A percentile compares a stretch with the other conserved stretches of the same genome.
Conservation (phyloP, 92 coral and sea anemone genomes). For the Blastomussa wellsi region DNA sequence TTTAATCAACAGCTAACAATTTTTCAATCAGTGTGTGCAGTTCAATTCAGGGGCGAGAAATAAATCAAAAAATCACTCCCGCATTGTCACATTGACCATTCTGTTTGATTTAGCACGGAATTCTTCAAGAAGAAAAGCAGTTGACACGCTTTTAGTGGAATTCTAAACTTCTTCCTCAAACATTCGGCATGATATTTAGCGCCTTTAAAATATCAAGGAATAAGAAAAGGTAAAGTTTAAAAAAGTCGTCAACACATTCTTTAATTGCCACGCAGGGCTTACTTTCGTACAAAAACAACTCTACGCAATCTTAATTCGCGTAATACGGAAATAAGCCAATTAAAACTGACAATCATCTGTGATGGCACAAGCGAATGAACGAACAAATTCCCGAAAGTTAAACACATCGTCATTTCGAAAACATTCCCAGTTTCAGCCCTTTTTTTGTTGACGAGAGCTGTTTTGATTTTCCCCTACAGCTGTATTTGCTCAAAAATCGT, state of each 20-base stretch:
- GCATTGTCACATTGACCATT: neutral
- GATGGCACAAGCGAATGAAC: neutral
- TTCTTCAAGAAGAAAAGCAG: conserved; percentile 20
- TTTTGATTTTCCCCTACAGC: conserved; percentile 66
- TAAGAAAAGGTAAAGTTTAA: neutral
- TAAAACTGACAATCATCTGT: conserved; percentile 39
- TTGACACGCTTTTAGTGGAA: conserved; percentile 20
- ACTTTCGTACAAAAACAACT: conserved; percentile 26
- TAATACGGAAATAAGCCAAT: conserved; percentile 29
- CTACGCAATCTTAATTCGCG: neutral
- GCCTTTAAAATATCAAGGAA: neutral
- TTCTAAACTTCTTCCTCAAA: conserved; percentile 22
- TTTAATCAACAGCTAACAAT: conserved; percentile 3
- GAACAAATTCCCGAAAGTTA: neutral
- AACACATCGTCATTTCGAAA: neutral
- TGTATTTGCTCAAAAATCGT: conserved; percentile 80
- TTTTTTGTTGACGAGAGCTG: conserved; percentile 12
- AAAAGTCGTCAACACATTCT: conserved; percentile 11
- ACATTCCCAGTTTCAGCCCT: neutral
- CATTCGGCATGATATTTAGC: conserved; percentile 4
- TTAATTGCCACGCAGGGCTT: neutral
- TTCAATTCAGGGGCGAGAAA: conserved; percentile 18
- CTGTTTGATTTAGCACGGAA: conserved; percentile 26
- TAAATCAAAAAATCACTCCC: conserved; percentile 29
- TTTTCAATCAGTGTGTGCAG: neutral